Base-by-base conservation (phyloP, 1,140 invertebrate genomes). In the Chymomyza costata region DNA sequence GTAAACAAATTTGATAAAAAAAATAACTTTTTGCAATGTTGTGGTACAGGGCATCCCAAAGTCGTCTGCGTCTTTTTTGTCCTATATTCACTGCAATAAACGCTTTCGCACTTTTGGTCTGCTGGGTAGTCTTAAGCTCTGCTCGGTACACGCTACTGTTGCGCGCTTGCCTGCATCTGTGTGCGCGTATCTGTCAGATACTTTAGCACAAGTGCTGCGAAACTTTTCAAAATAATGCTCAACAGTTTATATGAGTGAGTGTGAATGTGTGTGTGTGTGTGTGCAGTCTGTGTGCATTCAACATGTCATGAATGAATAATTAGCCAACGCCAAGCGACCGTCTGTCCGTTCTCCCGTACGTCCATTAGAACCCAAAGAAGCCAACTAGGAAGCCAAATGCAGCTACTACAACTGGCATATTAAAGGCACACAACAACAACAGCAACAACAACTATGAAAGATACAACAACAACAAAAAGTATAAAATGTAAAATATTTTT, bases 271-370 rank as follows among this genome's bases (percentile, higher is more conserved):
- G 19, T 35, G 25, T 30, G 11, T 44, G n/a, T n/a, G n/a, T n/a
- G n/a, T n/a, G 18, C 31, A 54, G 57, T 57, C 44, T 51, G 31
- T 51, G 65, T 78, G 73, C 71, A 80, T 78, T 78, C 71, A 78
- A 78, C 71, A 78, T 78, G 71, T 78, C 71, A 80, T 78, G 71
- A 78, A 78, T 78, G 71, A 78, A 78, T 78, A 78, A 78, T 78
- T 78, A 78, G 71, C 73, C 73, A 80, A 48, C 21, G 59, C 54
- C 56, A 45, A 52, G 25, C n/a, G n/a, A n/a, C n/a, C n/a, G n/a
- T n/a, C n/a, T n/a, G n/a, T 16, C 11, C 3, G 1, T 16, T 19
- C 34, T 3, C 10, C 1, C 14, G 7, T 7, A 14, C 14, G 1
- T 10, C 2, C 13, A 10, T 34, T 10, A 13, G 1, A 3, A 10